Evolutionary conservation across 2,888 invertebrate species (phyloP).

Genomic region (Lymantria monacha): DNA sequence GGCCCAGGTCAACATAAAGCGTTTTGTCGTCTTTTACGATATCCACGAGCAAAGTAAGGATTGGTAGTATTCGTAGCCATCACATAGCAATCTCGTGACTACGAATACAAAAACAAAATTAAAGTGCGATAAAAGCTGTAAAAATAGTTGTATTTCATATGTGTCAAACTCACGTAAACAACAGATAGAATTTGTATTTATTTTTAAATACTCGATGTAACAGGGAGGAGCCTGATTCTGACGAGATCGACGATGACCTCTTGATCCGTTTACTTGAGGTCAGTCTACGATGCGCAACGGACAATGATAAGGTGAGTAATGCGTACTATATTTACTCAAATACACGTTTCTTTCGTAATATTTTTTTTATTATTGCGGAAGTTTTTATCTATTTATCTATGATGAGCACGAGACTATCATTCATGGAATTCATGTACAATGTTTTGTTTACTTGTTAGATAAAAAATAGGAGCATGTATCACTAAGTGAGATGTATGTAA

Average conservation of each 20-base stretch:
- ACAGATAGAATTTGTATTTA: neutral
- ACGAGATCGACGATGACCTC: slow-evolving; percentile 86
- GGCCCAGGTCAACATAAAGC: too few species aligned
- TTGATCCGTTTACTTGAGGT: slow-evolving; percentile 86
- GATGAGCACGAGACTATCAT: slow-evolving; percentile 3
- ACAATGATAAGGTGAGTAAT: slow-evolving; percentile 88
- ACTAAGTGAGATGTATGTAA: too few species aligned
- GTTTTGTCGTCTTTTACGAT: too few species aligned
- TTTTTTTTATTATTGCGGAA: slow-evolving; percentile 3
- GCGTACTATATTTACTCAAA: neutral
- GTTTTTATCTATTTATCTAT: slow-evolving; percentile 9
- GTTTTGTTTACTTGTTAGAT: neutral
- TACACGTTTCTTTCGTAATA: neutral
- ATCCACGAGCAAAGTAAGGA: too few species aligned
- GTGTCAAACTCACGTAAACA: too few species aligned
- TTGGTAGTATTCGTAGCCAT: too few species aligned
- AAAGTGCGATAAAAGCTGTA: too few species aligned
- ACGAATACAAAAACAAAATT: too few species aligned
- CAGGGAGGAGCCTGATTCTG: slow-evolving; percentile 80
- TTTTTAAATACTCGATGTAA: slow-evolving; percentile 2
- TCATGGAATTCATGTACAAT: slow-evolving; percentile 2
- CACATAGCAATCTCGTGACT: too few species aligned
- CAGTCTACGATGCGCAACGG: slow-evolving; percentile 84
- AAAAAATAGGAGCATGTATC: too few species aligned
- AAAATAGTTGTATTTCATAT: too few species aligned